phyloP scores from a whole-genome alignment of 2,888 invertebrate species.

The Maniola hyperantus region DNA sequence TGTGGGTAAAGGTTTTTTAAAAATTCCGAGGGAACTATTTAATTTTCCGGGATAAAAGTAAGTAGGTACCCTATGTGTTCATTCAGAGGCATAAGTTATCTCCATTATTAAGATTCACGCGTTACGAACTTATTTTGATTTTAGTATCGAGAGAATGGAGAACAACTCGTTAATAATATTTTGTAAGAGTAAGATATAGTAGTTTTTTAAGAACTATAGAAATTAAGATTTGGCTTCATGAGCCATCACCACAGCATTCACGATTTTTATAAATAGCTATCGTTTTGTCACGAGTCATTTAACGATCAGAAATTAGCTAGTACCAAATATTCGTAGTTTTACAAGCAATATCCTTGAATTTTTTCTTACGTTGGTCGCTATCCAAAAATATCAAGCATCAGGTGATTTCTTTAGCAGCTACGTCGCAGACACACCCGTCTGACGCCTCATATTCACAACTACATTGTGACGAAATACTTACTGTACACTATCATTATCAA shows the following conservation, averaged over 20 bases:
- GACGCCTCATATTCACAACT: constrained; percentile 50
- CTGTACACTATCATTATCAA: constrained; percentile 32
- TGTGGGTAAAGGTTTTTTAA: too few relatives aligned
- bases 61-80: too few relatives aligned
- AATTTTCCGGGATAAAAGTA: too few relatives aligned
- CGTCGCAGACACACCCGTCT: constrained; percentile 75
- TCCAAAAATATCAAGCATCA: constrained; percentile 54
- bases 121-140: too few relatives aligned
- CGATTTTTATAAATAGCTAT: background rate
- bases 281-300: background rate
- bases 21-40: too few relatives aligned
- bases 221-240: background rate
- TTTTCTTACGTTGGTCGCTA: constrained; percentile 36
- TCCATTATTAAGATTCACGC: too few relatives aligned
- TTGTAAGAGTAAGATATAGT: too few relatives aligned
- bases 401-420: constrained; percentile 52
- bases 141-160: too few relatives aligned
- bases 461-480: constrained; percentile 50
- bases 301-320: constrained; percentile 4
- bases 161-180: too few relatives aligned
- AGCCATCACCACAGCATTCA: background rate
- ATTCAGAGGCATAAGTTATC: too few relatives aligned
- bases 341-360: constrained; percentile 36
- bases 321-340: constrained; percentile 1
- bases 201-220: too few relatives aligned